Percentiles rank a stretch among this genome's conserved stretches.
Conservation (phyloP, 2,113 vertebrate species). For the rabbit (Oryctolagus cuniculus) region DNA sequence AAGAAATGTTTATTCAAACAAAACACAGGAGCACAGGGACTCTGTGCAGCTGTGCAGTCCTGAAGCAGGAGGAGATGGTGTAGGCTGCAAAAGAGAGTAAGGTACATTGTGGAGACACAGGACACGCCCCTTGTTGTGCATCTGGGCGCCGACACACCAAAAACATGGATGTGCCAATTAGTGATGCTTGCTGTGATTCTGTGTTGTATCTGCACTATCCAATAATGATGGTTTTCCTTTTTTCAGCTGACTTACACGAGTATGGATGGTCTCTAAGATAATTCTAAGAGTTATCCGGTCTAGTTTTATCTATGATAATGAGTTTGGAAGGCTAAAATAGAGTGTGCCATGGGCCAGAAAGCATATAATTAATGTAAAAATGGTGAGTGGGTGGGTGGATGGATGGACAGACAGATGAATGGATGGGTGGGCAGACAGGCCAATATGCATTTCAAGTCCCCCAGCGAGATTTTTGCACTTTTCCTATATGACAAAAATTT, state of each 20-base stretch:
- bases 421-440: not conserved
- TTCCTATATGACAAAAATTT: constrained; percentile 57
- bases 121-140: constrained; percentile 60
- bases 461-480: constrained; percentile 15
- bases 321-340: not conserved
- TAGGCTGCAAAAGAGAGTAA: constrained; percentile 56
- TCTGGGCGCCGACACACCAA: constrained; percentile 64
- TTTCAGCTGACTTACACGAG: constrained; percentile 38
- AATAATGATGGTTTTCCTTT: constrained; percentile 18
- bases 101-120: constrained; percentile 29
- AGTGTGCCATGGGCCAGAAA: not conserved
- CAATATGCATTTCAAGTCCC: not conserved
- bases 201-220: constrained; percentile 66
- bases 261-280: not conserved
- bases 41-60: constrained; percentile 59
- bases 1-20: constrained; percentile 67
- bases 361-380: not conserved
- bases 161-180: not conserved
- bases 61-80: constrained; percentile 68
- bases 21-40: constrained; percentile 43
- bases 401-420: not conserved
- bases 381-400: not conserved
- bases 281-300: not conserved
- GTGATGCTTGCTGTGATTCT: too few relatives aligned
- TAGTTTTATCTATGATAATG: not conserved